These are phyloP conservation scores for Habropoda laboriosa DNA, from an alignment of 1,140 invertebrate species.

Conservation along the genomic window DNA sequence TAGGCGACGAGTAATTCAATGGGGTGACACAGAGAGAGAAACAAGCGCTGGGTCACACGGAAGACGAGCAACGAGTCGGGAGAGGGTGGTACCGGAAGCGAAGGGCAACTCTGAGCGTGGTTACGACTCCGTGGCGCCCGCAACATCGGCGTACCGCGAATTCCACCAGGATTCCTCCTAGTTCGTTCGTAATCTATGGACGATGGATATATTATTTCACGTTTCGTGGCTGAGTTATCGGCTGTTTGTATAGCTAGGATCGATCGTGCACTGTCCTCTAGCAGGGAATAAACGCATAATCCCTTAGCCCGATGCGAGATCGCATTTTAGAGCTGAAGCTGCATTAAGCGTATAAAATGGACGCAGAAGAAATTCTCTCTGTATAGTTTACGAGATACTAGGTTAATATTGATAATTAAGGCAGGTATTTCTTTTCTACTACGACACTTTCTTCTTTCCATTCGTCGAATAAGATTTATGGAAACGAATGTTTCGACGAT, in stretches of 20 bases:
- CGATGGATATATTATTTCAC: slow-evolving; percentile 9
- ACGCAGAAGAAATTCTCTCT: too few species aligned
- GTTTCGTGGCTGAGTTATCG: neutral
- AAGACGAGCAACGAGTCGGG: slow-evolving; percentile 34
- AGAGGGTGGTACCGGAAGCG: slow-evolving; percentile 27
- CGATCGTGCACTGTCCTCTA: neutral
- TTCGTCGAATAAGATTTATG: too few species aligned
- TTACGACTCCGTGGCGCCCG: slow-evolving; percentile 49
- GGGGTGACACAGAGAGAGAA: neutral
- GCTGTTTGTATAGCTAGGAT: neutral
- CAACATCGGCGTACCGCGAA: slow-evolving; percentile 26
- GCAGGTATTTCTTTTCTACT: too few species aligned
- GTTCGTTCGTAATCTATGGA: neutral
- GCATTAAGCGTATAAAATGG: too few species aligned
- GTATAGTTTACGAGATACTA: too few species aligned
- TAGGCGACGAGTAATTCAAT: neutral
- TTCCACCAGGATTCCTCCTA: neutral
- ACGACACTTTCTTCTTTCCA: too few species aligned
- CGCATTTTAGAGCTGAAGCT: too few species aligned
- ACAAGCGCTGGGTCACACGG: neutral
- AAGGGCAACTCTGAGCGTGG: slow-evolving; percentile 21
- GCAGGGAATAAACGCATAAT: neutral
- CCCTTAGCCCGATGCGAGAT: too few species aligned
- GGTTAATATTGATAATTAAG: too few species aligned
- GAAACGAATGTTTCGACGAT: too few species aligned